Percentiles rank a stretch among this genome's conserved stretches.
phyloP scores from a whole-genome alignment of 2,113 vertebrate genomes.

The Callospermophilus lateralis region DNA sequence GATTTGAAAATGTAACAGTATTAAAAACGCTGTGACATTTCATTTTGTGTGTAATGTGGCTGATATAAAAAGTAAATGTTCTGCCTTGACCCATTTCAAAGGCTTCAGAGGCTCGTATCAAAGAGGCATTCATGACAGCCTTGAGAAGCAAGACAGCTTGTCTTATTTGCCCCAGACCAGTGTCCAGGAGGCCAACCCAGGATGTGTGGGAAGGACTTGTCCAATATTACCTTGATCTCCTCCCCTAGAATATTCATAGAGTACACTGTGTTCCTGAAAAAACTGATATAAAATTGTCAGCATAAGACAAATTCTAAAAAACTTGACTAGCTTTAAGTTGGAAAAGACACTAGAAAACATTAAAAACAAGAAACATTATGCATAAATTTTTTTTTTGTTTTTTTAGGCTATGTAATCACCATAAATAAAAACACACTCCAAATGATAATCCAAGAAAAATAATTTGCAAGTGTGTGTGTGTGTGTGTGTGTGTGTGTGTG shows the following conservation, averaged over 20 bases:
- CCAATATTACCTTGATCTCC: conserved; percentile 25
- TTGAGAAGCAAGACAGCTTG: background rate
- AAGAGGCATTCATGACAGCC: conserved; percentile 64
- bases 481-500: too few relatives aligned
- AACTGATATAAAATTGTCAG: conserved; percentile 55
- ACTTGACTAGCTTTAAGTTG: background rate
- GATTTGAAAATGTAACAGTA: background rate
- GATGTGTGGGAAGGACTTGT: conserved; percentile 34
- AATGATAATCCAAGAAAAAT: conserved; percentile 49
- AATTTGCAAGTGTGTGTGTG: background rate
- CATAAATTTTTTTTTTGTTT: background rate
- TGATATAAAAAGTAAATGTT: conserved; percentile 28
- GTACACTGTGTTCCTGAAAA: conserved; percentile 53
- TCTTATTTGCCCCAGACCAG: conserved; percentile 37
- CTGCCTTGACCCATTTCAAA: conserved; percentile 60
- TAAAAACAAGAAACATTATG: conserved; percentile 48
- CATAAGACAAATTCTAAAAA: conserved; percentile 45
- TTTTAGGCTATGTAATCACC: background rate
- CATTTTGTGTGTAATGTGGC: background rate
- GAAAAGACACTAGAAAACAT: conserved; percentile 49
- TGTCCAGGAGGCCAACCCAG: conserved; percentile 22
- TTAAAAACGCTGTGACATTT: conserved; percentile 27
- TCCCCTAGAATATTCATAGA: background rate
- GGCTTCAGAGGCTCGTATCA: conserved; percentile 49
- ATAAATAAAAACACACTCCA: conserved; percentile 24